Conservation (phyloP, 2,888 invertebrate genomes). For the Tuberolachnus salignus region DNA sequence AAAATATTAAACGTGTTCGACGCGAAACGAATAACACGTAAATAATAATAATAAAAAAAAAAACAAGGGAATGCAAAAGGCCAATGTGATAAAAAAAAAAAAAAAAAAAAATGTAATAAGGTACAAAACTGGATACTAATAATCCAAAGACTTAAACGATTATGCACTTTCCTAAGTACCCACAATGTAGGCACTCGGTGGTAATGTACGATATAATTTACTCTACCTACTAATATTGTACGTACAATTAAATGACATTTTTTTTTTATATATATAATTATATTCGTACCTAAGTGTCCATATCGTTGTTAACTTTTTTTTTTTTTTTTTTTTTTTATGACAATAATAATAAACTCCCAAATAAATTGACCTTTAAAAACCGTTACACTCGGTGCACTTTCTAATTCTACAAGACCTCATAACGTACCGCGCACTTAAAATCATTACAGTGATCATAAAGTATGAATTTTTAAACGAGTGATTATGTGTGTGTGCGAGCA, state of each 20-base stretch:
- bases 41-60: too few species aligned
- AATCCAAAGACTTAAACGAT: too few species aligned
- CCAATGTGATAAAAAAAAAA: too few species aligned
- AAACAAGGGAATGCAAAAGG: too few species aligned
- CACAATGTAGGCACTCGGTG: too few species aligned
- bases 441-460: constrained; percentile 26
- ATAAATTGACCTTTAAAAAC: constrained; percentile 51
- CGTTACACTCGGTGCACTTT: constrained; percentile 42
- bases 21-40: too few species aligned
- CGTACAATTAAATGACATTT: background rate
- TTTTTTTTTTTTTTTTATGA: constrained; percentile 18
- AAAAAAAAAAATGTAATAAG: too few species aligned
- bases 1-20: too few species aligned
- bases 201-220: too few species aligned
- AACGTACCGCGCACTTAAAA: background rate
- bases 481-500: background rate
- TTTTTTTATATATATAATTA: constrained; percentile 3
- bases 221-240: too few species aligned
- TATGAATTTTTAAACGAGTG: constrained; percentile 42
- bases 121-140: background rate
- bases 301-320: constrained; percentile 18
- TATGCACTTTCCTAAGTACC: too few species aligned
- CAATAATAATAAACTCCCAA: constrained; percentile 16
- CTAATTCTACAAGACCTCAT: constrained; percentile 37
- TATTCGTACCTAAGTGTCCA: constrained; percentile 28